These are phyloP conservation scores for Hylomyscus alleni DNA, from an alignment of 2,797 vertebrate genomes.

Conservation along the genomic window DNA sequence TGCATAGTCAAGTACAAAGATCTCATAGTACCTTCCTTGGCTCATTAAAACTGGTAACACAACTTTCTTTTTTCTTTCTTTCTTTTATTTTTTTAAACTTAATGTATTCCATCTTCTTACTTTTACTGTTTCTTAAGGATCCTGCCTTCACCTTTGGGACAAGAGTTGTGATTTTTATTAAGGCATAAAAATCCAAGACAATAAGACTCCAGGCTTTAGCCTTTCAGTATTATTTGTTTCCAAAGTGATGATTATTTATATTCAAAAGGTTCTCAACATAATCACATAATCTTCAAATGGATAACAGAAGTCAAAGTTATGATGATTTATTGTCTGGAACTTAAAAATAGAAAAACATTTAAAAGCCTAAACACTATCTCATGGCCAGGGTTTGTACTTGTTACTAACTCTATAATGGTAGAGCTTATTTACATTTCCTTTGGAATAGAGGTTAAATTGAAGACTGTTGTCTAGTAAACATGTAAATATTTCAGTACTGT, in stretches of 20 bases:
- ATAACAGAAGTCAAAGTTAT: conserved; percentile 35
- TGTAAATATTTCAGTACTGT: conserved; percentile 41
- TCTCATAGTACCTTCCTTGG: not conserved
- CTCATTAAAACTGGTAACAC: not conserved
- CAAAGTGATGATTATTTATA: conserved; percentile 62
- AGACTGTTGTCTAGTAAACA: conserved; percentile 13
- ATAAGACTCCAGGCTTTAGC: not conserved
- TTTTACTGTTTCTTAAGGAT: conserved; percentile 16
- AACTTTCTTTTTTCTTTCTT: too few relatives aligned
- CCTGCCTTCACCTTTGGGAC: conserved; percentile 7
- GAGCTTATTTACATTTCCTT: not conserved
- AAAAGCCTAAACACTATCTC: not conserved
- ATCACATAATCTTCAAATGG: conserved; percentile 14
- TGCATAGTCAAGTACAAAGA: not conserved
- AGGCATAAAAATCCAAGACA: conserved; percentile 58
- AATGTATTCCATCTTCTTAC: not conserved
- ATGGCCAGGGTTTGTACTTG: not conserved
- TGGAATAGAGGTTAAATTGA: conserved; percentile 16
- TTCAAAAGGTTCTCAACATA: conserved; percentile 37
- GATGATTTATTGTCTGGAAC: not conserved
- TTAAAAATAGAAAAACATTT: conserved; percentile 26
- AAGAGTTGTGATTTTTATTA: conserved; percentile 52
- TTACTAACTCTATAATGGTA: conserved; percentile 14
- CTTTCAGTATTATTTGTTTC: conserved; percentile 65
- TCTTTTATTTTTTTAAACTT: not conserved